Evolutionary conservation across 2,113 vertebrate genomes (phyloP).

Genomic region (Anolis carolinensis): DNA sequence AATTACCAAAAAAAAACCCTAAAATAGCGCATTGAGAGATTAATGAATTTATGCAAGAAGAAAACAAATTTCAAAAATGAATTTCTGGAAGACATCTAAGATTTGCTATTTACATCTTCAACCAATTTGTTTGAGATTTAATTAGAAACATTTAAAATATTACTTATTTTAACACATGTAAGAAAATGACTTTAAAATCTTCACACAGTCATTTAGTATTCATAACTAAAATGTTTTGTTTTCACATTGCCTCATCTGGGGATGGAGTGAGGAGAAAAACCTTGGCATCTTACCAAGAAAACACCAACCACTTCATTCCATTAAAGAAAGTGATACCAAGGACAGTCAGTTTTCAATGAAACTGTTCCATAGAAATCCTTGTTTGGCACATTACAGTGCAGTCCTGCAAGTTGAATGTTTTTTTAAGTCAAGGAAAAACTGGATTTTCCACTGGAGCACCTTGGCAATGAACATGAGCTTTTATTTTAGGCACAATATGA

Average conservation of each 20-base stretch:
- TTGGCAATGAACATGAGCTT: not conserved
- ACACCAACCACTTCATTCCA: constrained; percentile 60
- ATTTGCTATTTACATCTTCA: not conserved
- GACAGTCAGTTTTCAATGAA: constrained; percentile 43
- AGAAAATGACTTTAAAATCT: constrained; percentile 46
- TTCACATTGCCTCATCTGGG: constrained; percentile 49
- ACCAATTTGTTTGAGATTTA: not conserved
- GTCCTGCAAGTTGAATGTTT: constrained; percentile 34
- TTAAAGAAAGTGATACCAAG: constrained; percentile 59
- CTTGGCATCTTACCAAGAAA: constrained; percentile 59
- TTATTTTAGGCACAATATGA: not conserved
- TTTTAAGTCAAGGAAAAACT: constrained; percentile 24
- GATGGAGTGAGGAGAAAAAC: constrained; percentile 40
- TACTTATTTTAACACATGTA: constrained; percentile 1
- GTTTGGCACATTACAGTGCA: constrained; percentile 56
- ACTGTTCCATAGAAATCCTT: constrained; percentile 46
- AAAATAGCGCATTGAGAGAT: constrained; percentile 46
- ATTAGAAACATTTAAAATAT: constrained; percentile 55
- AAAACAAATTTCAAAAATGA: constrained; percentile 14
- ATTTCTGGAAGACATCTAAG: constrained; percentile 38
- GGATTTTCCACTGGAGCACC: constrained; percentile 30
- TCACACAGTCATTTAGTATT: constrained; percentile 54
- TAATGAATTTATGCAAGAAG: constrained; percentile 21
- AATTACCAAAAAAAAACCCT: constrained; percentile 46
- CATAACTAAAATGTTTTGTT: constrained; percentile 46